These are phyloP conservation scores for Sminthurides aquaticus DNA, from an alignment of 2,888 invertebrate genomes.

Conservation along the genomic window DNA sequence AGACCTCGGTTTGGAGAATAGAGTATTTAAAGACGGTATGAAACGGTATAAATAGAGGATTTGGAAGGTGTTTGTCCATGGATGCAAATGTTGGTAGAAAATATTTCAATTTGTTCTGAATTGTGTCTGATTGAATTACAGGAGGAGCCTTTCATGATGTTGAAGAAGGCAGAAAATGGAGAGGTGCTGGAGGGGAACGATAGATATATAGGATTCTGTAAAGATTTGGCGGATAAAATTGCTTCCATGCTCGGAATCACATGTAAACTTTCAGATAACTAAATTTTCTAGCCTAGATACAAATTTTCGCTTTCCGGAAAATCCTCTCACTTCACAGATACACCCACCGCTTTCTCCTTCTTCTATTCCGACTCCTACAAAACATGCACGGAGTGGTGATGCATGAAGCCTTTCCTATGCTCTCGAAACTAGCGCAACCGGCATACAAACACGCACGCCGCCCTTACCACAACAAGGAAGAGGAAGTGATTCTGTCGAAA, in stretches of 20 bases:
- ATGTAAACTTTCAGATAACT: slow-evolving; percentile 56
- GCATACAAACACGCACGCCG: background rate
- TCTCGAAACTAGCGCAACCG: no score
- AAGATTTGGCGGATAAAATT: slow-evolving; percentile 63
- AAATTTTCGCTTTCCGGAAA: background rate
- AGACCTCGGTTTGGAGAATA: no score
- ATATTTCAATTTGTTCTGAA: background rate
- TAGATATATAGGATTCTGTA: slow-evolving; percentile 70
- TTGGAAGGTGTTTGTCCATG: background rate
- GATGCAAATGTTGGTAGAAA: background rate
- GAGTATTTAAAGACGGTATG: background rate
- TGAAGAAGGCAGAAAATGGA: slow-evolving; percentile 59
- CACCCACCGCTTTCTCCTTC: background rate
- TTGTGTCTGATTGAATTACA: slow-evolving; percentile 43
- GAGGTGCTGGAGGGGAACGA: slow-evolving; percentile 62
- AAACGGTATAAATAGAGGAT: background rate
- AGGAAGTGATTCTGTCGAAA: background rate
- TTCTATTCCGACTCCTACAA: background rate
- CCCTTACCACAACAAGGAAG: background rate
- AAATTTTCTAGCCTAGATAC: background rate
- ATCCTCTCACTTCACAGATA: background rate
- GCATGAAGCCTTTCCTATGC: no score
- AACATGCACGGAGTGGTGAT: background rate
- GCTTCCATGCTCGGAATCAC: slow-evolving; percentile 69
- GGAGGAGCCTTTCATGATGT: slow-evolving; percentile 85